Evolutionary conservation across 2,888 invertebrate species (phyloP).

Genomic region (Ceraclea dissimilis): DNA sequence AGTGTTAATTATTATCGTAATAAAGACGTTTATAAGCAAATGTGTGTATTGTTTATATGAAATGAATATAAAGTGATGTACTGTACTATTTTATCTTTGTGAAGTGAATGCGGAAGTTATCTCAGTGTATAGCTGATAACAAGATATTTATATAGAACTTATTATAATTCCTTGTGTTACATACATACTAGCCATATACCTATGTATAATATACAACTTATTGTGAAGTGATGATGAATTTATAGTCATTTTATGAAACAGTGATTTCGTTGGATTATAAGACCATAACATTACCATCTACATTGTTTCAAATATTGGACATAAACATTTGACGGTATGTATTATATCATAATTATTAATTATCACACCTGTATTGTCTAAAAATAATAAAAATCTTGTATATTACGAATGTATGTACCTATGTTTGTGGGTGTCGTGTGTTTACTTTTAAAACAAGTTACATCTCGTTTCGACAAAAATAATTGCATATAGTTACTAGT

Average conservation of each 20-base stretch:
- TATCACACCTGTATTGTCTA: too few relatives aligned
- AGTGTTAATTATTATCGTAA: neutral
- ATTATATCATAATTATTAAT: too few relatives aligned
- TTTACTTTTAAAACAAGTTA: too few relatives aligned
- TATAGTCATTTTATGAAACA: neutral
- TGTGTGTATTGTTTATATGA: neutral
- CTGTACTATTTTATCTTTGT: slow-evolving; percentile 2
- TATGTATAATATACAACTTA: neutral
- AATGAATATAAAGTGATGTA: neutral
- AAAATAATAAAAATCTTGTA: too few relatives aligned
- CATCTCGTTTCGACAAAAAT: too few relatives aligned
- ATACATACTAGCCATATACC: neutral
- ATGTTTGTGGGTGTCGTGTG: too few relatives aligned
- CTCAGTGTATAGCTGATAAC: neutral
- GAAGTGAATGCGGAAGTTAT: neutral
- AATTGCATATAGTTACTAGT: too few relatives aligned
- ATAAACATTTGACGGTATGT: too few relatives aligned
- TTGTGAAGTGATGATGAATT: neutral
- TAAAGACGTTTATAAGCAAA: neutral
- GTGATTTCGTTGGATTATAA: neutral
- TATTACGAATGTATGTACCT: too few relatives aligned
- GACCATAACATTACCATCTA: too few relatives aligned
- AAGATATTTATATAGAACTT: neutral
- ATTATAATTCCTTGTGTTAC: neutral
- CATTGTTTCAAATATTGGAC: too few relatives aligned